Evolutionary conservation across 2,888 invertebrate species (phyloP), one percentile per base, ranked within the genome.

Genomic region (Drosophila villosipedis): DNA sequence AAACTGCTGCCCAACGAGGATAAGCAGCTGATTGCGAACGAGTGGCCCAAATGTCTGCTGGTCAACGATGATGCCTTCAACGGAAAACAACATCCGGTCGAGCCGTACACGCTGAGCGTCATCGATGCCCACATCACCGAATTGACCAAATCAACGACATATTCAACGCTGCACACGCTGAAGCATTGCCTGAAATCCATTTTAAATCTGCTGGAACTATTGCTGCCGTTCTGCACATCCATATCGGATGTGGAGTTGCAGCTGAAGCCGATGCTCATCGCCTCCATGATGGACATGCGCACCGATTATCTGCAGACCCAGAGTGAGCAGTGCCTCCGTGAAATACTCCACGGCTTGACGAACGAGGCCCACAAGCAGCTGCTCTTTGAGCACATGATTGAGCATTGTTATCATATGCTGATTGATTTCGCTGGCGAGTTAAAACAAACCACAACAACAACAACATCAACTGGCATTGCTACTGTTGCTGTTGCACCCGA

Each of bases 211-310:
- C 82, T 93, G 30, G 91, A 92, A 63, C 74, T 93, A 5, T 62
- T 93, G 37, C 54, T 94, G 16, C 92, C 92, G 0, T 76, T 86
- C 37, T 91, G 89, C 69, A 58, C 71, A 3, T 57, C 74, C 1
- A 76, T 76, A 41, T 25, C 54, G 0, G 80, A 88, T 35, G 80
- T 93, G 7, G 90, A 91, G 68, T 77, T 88, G 28, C 90, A 91
- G 41, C 59, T 93, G 16, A 92, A 93, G 66, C 86, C 88, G 0
- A 66, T 93, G 22, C 74, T 94, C 0, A 91, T 93, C 50, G 96
- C 98, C 0, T 95, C 98, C 73, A 95, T 97, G 57, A 94, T 96
- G 90, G 97, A 97, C 92, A 94, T 95, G 35, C 95, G 96, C 49
- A 96, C 96, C n/a, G 96, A 96, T 87, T 96, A 95, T 91, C 93